Conservation (phyloP, 2,113 vertebrate species). For the Opisthocomus hoazin region DNA sequence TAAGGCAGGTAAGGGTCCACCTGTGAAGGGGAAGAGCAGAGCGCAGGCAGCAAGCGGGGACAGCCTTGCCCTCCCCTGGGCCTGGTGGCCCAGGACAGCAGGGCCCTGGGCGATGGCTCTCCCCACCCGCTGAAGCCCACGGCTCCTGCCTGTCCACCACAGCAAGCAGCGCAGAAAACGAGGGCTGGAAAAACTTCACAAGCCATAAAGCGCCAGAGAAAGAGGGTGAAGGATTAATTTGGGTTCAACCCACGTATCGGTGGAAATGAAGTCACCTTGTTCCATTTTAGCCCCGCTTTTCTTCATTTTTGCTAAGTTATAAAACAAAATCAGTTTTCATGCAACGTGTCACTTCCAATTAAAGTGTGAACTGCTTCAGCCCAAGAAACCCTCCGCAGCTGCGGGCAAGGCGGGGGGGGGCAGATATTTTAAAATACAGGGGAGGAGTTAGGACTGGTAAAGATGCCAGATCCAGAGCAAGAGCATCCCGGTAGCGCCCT, state of each 20-base stretch:
- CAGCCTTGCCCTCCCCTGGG: neutral
- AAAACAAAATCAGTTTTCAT: neutral
- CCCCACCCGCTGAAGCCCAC: neutral
- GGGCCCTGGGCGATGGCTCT: neutral
- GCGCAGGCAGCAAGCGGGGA: neutral
- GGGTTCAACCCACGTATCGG: neutral
- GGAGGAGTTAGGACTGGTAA: neutral
- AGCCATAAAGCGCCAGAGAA: neutral
- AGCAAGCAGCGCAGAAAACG: neutral
- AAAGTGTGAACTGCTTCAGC: neutral
- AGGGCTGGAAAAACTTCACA: neutral
- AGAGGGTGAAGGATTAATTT: neutral
- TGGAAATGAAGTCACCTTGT: neutral
- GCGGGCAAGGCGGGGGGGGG: neutral
- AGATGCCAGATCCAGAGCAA: neutral
- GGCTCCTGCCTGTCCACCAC: fast-evolving
- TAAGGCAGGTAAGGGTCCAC: slow-evolving; percentile 94
- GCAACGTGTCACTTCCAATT: neutral
- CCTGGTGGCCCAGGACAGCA: neutral
- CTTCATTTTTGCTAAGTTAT: neutral
- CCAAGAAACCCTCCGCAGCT: neutral
- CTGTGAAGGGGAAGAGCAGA: slow-evolving; percentile 64
- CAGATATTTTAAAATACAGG: neutral
- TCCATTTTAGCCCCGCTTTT: neutral
- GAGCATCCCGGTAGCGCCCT: neutral